These are phyloP conservation scores for Argyrosomus regius DNA, from an alignment of 2,797 vertebrate species.

Conservation along the genomic window DNA sequence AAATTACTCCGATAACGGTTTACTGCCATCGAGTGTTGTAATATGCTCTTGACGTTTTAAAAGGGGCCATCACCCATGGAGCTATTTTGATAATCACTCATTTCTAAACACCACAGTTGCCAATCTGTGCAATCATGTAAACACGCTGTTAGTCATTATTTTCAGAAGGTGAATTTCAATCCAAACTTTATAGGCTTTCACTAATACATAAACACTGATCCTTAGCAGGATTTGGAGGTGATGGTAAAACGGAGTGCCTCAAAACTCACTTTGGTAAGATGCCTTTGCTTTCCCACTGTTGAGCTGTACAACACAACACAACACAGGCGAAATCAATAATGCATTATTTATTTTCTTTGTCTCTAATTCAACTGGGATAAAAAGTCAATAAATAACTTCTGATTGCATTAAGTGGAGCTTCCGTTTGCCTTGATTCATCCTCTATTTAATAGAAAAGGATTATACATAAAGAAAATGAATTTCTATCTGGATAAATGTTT, in stretches of 20 bases:
- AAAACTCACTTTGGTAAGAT: conserved; percentile 3
- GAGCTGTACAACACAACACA: conserved; percentile 17
- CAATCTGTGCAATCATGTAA: conserved; percentile 8
- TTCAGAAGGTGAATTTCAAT: conserved; percentile 21
- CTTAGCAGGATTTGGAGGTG: neutral
- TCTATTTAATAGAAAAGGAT: conserved; percentile 48
- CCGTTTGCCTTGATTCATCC: conserved; percentile 42
- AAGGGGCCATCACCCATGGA: conserved; percentile 22
- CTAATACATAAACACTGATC: conserved; percentile 40
- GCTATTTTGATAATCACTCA: conserved; percentile 23
- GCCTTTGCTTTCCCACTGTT: conserved; percentile 32
- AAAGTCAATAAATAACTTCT: conserved; percentile 55
- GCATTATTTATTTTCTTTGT: conserved; percentile 71
- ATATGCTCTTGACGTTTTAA: conserved; percentile 51
- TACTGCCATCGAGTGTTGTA: conserved; percentile 49
- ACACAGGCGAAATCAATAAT: conserved; percentile 63
- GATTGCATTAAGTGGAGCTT: conserved; percentile 57
- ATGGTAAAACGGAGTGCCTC: conserved; percentile 1
- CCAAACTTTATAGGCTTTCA: conserved; percentile 29
- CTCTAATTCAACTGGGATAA: conserved; percentile 60
- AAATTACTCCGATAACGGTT: conserved; percentile 31
- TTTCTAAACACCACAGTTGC: conserved; percentile 16
- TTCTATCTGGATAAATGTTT: neutral
- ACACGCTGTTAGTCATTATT: conserved; percentile 16
- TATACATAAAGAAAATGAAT: neutral